Conservation (phyloP, 1,140 invertebrate genomes). For the Polypedilum pembai region DNA sequence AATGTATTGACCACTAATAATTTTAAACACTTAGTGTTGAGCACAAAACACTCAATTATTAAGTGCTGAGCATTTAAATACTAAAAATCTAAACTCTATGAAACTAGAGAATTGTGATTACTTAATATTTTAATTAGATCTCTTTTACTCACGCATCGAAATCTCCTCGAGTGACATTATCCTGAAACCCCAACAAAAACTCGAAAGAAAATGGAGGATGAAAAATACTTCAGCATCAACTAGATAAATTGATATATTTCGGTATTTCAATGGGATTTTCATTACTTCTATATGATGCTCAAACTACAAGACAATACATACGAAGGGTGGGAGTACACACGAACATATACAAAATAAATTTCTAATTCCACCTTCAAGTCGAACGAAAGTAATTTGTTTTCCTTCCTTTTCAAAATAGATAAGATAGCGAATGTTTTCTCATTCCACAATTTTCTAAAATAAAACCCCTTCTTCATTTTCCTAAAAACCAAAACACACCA, state of each 20-base stretch:
- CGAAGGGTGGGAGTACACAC: not conserved
- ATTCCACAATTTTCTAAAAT: not conserved
- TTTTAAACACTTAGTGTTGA: no score
- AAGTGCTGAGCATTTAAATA: no score
- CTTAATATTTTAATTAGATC: no score
- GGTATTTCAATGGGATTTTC: constrained; percentile 20
- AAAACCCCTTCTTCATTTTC: no score
- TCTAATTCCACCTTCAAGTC: constrained; percentile 26
- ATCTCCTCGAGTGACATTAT: not conserved
- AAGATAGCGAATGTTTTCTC: not conserved
- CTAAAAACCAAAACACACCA: not conserved
- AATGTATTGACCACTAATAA: no score
- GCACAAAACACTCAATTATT: no score
- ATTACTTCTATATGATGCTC: not conserved
- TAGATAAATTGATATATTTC: constrained; percentile 28
- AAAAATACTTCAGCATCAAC: constrained; percentile 16
- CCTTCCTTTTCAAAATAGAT: not conserved
- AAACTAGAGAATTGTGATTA: no score
- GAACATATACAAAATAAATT: not conserved
- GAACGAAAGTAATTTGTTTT: constrained; percentile 25
- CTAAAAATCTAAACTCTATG: no score
- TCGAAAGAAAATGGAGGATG: constrained; percentile 15
- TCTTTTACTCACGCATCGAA: not conserved
- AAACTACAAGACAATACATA: not conserved
- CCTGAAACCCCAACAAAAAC: not conserved